These are phyloP conservation scores for Spodoptera exigua DNA, from an alignment of 2,888 invertebrate genomes.

Conservation along the genomic window DNA sequence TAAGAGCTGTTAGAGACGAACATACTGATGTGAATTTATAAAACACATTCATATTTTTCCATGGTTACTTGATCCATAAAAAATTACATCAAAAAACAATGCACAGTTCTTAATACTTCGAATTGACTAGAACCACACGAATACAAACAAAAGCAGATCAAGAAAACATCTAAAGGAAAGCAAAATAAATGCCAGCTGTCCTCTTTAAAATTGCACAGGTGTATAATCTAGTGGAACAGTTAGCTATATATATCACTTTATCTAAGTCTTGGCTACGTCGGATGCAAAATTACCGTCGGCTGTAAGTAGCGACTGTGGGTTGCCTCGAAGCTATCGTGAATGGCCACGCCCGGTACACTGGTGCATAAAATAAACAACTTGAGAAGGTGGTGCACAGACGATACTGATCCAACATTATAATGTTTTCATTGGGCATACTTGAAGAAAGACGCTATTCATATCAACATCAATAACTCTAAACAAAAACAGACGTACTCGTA, in stretches of 20 bases:
- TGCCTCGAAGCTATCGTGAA: constrained; percentile 75
- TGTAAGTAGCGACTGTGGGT: constrained; percentile 71
- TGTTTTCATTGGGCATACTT: too few relatives aligned
- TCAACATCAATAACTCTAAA: too few relatives aligned
- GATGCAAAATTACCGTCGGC: constrained; percentile 61
- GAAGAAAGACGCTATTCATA: too few relatives aligned
- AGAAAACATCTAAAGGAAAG: neutral
- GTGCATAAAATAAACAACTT: constrained; percentile 66
- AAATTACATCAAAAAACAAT: too few relatives aligned
- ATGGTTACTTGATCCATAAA: too few relatives aligned
- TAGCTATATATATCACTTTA: constrained; percentile 45
- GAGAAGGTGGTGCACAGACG: constrained; percentile 43
- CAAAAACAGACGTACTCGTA: too few relatives aligned
- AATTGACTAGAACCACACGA: neutral
- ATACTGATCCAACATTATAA: constrained; percentile 15
- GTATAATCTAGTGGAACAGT: constrained; percentile 49
- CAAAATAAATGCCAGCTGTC: constrained; percentile 14
- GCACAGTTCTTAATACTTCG: too few relatives aligned
- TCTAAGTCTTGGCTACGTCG: constrained; percentile 50
- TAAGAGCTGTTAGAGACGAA: too few relatives aligned
- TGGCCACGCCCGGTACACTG: constrained; percentile 71
- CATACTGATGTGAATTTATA: too few relatives aligned
- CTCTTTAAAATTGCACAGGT: constrained; percentile 44
- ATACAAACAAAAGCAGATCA: neutral
- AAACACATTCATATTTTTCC: too few relatives aligned